These are phyloP conservation scores for Montipora capricornis DNA, from an alignment of 64 coral and sea anemone species.

Conservation along the genomic window DNA sequence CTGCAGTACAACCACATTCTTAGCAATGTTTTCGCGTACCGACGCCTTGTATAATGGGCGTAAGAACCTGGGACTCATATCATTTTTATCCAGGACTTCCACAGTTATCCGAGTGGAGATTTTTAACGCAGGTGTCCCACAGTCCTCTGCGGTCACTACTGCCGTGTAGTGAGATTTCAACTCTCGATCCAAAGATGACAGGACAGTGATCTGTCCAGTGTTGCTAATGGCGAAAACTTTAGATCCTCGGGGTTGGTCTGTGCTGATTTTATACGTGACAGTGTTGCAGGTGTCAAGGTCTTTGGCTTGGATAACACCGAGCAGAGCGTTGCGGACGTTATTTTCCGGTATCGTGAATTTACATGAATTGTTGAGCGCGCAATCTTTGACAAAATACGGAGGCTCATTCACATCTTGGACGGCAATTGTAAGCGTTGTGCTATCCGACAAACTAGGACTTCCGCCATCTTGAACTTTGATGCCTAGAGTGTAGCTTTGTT, in stretches of 20 bases:
- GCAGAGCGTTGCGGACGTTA: neutral
- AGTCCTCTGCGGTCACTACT: slow-evolving; percentile 78
- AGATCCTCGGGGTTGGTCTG: slow-evolving; percentile 40
- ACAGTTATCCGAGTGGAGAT: slow-evolving; percentile 60
- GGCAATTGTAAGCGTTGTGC: slow-evolving; percentile 27
- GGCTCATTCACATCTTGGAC: slow-evolving; percentile 84
- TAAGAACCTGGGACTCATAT: slow-evolving; percentile 73
- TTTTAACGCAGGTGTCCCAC: slow-evolving; percentile 63
- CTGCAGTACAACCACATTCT: slow-evolving; percentile 29
- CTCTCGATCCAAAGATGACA: slow-evolving; percentile 74
- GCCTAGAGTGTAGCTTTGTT: slow-evolving; percentile 59
- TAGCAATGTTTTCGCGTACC: slow-evolving; percentile 69
- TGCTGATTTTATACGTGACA: slow-evolving; percentile 68
- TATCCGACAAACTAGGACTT: neutral
- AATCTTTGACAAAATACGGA: slow-evolving; percentile 43
- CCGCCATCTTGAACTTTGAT: slow-evolving; percentile 77
- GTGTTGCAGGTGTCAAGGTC: slow-evolving; percentile 72
- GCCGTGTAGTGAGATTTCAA: slow-evolving; percentile 64
- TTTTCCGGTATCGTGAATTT: slow-evolving; percentile 57
- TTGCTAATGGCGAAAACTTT: slow-evolving; percentile 45
- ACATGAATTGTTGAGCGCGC: slow-evolving; percentile 48
- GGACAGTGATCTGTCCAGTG: slow-evolving; percentile 51
- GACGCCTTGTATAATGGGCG: slow-evolving; percentile 20
- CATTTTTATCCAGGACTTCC: slow-evolving; percentile 81
- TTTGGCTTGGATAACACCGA: slow-evolving; percentile 59